Percentiles rank a stretch among this genome's conserved stretches.
Evolutionary conservation across 2,888 invertebrate species (phyloP).

Genomic region (Nasonia oneida): DNA sequence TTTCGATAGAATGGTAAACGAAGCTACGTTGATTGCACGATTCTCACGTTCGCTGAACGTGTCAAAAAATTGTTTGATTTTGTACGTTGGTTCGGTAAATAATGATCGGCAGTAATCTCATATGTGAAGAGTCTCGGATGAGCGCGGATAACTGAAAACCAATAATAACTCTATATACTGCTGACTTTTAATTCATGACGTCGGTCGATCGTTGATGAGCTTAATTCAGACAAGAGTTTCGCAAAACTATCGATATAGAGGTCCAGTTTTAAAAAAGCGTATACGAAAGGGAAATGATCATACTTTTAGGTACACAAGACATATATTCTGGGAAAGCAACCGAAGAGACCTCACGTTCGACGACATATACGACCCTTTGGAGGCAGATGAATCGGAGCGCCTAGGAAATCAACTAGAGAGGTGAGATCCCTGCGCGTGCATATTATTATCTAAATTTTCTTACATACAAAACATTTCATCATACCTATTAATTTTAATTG

Average conservation of each 20-base stretch:
- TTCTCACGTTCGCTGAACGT: no score
- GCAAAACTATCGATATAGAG: not conserved
- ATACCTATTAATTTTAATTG: no score
- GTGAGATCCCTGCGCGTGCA: conserved; percentile 66
- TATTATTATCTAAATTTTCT: not conserved
- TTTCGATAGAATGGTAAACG: no score
- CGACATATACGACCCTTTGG: conserved; percentile 77
- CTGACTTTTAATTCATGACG: no score
- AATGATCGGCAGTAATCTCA: no score
- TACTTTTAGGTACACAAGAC: conserved; percentile 76
- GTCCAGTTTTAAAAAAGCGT: not conserved
- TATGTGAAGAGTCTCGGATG: no score
- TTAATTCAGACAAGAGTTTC: not conserved
- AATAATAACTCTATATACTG: no score
- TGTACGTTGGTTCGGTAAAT: no score
- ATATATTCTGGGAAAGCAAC: conserved; percentile 76
- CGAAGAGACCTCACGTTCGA: conserved; percentile 73
- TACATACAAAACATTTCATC: not conserved
- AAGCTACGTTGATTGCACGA: no score
- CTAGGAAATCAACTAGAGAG: conserved; percentile 74
- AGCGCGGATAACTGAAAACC: no score
- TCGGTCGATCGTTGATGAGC: no score
- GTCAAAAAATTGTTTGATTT: no score
- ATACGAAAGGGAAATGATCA: not conserved
- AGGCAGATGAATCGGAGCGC: conserved; percentile 74